These are phyloP conservation scores for Macropis europaea DNA, from an alignment of 2,888 invertebrate genomes.

Conservation along the genomic window DNA sequence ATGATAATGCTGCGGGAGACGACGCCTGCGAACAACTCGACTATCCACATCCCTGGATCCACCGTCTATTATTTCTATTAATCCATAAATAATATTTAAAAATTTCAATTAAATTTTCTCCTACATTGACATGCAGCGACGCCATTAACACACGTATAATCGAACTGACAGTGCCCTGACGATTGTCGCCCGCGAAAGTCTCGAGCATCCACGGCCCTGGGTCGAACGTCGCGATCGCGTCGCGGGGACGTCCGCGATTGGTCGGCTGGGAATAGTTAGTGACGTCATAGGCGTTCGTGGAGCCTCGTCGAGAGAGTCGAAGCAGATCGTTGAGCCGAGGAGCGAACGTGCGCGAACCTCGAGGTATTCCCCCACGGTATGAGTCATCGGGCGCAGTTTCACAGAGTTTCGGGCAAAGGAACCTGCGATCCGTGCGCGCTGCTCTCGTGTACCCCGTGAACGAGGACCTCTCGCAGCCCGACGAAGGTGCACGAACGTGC, in stretches of 20 bases:
- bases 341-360: conserved; percentile 60
- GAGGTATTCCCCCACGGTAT: conserved; percentile 78
- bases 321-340: conserved; percentile 48
- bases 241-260: conserved; percentile 42
- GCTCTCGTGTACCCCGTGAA: conserved; percentile 39
- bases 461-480: not conserved
- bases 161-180: not conserved
- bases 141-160: too few relatives aligned
- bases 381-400: conserved; percentile 77
- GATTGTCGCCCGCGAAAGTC: not conserved
- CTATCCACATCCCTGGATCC: too few relatives aligned
- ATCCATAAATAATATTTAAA: too few relatives aligned
- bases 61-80: too few relatives aligned
- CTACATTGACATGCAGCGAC: too few relatives aligned
- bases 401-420: conserved; percentile 68
- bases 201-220: conserved; percentile 25
- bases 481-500: not conserved
- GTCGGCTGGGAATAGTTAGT: conserved; percentile 58
- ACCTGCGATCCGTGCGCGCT: conserved; percentile 52
- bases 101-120: too few relatives aligned
- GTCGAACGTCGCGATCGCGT: conserved; percentile 10
- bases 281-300: conserved; percentile 62
- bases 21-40: too few relatives aligned
- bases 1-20: too few relatives aligned
- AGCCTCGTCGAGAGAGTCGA: conserved; percentile 42